Evolutionary conservation across 2,113 vertebrate genomes (phyloP).

Genomic region (Bos javanicus): DNA sequence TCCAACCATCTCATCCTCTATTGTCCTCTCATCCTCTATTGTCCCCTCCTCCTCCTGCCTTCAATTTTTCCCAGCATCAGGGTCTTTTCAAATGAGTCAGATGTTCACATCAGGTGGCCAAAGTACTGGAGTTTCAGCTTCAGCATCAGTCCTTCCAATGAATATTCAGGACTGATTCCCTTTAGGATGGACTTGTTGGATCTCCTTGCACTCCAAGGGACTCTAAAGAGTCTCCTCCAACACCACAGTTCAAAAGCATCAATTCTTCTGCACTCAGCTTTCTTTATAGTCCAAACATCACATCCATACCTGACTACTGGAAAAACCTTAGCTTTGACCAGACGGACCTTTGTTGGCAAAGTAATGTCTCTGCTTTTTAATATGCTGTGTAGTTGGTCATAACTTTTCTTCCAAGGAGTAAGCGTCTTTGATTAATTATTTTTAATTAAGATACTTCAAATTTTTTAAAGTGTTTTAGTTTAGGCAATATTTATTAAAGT

Average conservation of each 20-base stretch:
- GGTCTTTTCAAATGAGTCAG: neutral
- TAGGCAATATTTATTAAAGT: neutral
- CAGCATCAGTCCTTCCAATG: neutral
- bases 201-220: neutral
- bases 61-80: neutral
- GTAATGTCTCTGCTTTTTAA: neutral
- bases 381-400: neutral
- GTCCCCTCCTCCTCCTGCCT: neutral
- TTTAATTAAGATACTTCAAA: neutral
- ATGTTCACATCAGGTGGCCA: neutral
- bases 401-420: neutral
- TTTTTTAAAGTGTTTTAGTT: neutral
- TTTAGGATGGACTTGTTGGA: neutral
- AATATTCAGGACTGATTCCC: neutral
- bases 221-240: neutral
- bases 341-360: neutral
- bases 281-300: neutral
- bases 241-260: neutral
- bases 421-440: neutral
- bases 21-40: neutral
- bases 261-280: fast-evolving
- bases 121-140: neutral
- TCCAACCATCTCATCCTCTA: neutral
- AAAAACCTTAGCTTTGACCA: neutral
- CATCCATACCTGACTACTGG: neutral